phyloP scores from a whole-genome alignment of 2,113 vertebrate species.

The Rhinolophus sinicus region DNA sequence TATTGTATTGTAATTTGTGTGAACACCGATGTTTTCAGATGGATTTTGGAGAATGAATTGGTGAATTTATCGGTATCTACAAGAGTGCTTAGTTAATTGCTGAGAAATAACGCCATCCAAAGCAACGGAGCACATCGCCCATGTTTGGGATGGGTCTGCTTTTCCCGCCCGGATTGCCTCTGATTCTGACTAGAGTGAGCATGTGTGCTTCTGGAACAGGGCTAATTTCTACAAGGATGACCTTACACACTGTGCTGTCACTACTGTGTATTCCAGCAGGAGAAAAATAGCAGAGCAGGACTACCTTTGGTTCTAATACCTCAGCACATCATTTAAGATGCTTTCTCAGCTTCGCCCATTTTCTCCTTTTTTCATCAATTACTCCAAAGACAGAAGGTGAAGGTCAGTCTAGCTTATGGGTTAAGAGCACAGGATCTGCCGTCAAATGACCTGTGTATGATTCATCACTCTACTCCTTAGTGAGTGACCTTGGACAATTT shows the following conservation, averaged over 20 bases:
- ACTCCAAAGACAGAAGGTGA: not conserved
- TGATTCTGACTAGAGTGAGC: not conserved
- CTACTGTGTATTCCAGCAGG: not conserved
- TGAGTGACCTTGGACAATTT: not conserved
- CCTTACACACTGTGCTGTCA: rapidly evolving
- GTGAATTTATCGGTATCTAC: not conserved
- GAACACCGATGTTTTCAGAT: not conserved
- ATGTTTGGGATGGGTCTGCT: not conserved
- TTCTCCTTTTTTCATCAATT: not conserved
- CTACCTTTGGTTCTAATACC: not conserved
- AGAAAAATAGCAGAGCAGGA: not conserved
- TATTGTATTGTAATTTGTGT: not conserved
- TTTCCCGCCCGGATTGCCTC: not conserved
- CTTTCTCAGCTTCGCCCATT: no score
- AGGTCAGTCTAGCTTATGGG: not conserved
- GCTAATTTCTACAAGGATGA: not conserved
- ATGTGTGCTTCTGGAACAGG: not conserved
- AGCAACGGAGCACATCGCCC: not conserved
- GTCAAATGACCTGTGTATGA: not conserved
- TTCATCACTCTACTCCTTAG: not conserved
- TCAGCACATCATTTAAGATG: not conserved
- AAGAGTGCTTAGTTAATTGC: not conserved
- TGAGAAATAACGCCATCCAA: not conserved
- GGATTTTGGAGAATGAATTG: not conserved
- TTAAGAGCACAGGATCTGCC: not conserved